Conservation (phyloP, 1,140 invertebrate genomes). For the Drosophila burlai region DNA sequence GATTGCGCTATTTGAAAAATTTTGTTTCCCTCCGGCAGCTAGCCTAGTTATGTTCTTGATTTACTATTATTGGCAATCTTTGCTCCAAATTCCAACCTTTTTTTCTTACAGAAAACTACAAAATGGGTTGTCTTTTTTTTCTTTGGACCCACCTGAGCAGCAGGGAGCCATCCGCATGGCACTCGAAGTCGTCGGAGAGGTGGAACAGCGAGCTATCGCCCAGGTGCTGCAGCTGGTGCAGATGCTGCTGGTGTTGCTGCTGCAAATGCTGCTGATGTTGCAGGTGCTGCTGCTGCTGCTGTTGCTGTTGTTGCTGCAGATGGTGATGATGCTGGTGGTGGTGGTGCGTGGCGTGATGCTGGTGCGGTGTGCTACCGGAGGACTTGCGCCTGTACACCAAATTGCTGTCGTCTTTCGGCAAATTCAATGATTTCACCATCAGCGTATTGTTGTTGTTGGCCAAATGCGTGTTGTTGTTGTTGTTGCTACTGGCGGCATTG, state of each 20-base stretch:
- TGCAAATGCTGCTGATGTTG: conserved; percentile 54
- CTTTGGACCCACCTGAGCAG: conserved; percentile 67
- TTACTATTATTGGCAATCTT: not conserved
- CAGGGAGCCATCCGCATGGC: conserved; percentile 78
- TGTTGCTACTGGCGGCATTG: conserved; percentile 43
- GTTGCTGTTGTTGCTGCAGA: conserved; percentile 46
- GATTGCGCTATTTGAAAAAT: not conserved
- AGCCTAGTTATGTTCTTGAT: conserved; percentile 5
- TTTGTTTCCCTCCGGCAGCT: not conserved
- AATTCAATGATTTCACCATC: conserved; percentile 79
- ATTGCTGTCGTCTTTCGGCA: conserved; percentile 86
- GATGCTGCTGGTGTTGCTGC: conserved; percentile 25
- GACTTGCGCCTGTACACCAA: conserved; percentile 87
- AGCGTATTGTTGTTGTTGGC: conserved; percentile 79
- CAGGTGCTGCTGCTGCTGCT: conserved; percentile 16
- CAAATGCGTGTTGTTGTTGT: conserved; percentile 68
- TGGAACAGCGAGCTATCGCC: conserved; percentile 68
- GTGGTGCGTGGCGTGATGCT: conserved; percentile 42
- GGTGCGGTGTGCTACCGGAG: conserved; percentile 86
- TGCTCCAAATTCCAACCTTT: not conserved
- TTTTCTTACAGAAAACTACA: not conserved
- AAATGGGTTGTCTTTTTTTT: not conserved
- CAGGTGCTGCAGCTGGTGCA: conserved; percentile 56
- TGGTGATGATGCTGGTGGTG: conserved; percentile 32
- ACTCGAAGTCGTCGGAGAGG: conserved; percentile 78